These are phyloP conservation scores for Nebria ingens DNA, from an alignment of 1,140 invertebrate genomes.

Conservation along the genomic window DNA sequence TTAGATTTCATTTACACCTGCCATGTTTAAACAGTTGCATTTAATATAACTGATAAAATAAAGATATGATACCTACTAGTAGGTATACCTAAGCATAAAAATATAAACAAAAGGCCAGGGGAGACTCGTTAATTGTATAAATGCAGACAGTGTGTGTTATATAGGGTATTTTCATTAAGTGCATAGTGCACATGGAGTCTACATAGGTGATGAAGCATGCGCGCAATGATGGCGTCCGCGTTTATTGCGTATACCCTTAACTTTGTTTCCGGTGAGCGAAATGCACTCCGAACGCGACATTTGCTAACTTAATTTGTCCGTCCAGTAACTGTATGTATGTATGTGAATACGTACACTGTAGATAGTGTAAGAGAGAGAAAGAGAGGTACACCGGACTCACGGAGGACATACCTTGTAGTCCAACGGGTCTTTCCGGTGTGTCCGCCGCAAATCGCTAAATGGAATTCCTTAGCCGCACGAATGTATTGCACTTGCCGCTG, in stretches of 20 bases:
- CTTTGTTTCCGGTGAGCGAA: neutral
- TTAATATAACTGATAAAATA: no score
- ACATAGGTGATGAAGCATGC: constrained; percentile 19
- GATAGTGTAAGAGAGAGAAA: neutral
- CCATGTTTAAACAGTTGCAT: no score
- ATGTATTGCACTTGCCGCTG: constrained; percentile 10
- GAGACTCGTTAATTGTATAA: no score
- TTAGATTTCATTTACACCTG: no score
- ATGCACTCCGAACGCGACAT: constrained; percentile 15
- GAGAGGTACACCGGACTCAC: neutral
- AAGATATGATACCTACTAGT: no score
- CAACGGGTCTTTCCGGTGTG: constrained; percentile 10
- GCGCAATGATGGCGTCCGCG: constrained; percentile 11
- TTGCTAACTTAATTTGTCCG: constrained; percentile 21
- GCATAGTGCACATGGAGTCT: neutral
- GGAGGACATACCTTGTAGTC: constrained; percentile 18
- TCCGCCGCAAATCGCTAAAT: constrained; percentile 16
- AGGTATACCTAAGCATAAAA: no score
- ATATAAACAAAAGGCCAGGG: no score
- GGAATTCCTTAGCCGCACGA: constrained; percentile 19
- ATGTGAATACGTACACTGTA: neutral
- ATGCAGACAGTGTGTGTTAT: neutral
- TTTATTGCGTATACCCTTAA: constrained; percentile 15
- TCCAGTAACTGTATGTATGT: neutral
- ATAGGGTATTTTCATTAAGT: constrained; percentile 20